A percentile compares a stretch with the other conserved stretches of the same genome.
These are phyloP conservation scores for Gnathonemus echidnorhynchus DNA, from an alignment of 2,113 vertebrate species.

Conservation along the genomic window DNA sequence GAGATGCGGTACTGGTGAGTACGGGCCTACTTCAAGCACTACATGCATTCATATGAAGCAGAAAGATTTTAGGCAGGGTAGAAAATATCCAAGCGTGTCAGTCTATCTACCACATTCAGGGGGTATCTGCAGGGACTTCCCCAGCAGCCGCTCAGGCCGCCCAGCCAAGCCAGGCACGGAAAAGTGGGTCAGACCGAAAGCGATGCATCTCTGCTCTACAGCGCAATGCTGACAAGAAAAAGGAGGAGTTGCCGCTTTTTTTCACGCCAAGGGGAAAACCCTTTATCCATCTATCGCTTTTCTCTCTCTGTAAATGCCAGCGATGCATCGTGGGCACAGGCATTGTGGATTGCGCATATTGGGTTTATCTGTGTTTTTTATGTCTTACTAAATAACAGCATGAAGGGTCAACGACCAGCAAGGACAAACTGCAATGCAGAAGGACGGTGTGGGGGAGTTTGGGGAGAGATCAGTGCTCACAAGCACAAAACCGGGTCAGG, in stretches of 20 bases:
- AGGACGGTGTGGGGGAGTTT: not conserved
- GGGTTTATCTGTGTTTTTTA: slow-evolving; percentile 65
- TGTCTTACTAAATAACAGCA: slow-evolving; percentile 72
- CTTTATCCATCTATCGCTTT: not conserved
- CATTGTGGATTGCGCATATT: slow-evolving; percentile 54
- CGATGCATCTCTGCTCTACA: slow-evolving; percentile 42
- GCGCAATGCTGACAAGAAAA: not conserved
- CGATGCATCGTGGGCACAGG: not conserved
- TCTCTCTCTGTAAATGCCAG: not conserved
- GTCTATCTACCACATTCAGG: slow-evolving; percentile 49
- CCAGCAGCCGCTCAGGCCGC: slow-evolving; percentile 48
- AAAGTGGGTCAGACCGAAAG: slow-evolving; percentile 65
- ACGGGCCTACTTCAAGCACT: not conserved
- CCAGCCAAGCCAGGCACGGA: slow-evolving; percentile 57
- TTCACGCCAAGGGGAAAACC: not conserved
- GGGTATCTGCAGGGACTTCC: slow-evolving; percentile 61
- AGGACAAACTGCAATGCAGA: slow-evolving; percentile 39
- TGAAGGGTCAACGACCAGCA: slow-evolving; percentile 66
- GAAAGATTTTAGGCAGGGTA: slow-evolving; percentile 33
- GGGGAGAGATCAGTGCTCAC: not conserved
- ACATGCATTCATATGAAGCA: slow-evolving; percentile 7
- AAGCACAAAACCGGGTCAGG: not conserved
- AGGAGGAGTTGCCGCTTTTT: not conserved
- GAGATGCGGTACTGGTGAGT: not conserved
- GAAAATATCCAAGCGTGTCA: slow-evolving; percentile 54